Evolutionary conservation across 2,888 invertebrate species (phyloP).

Genomic region (Choristoneura rosaceana): DNA sequence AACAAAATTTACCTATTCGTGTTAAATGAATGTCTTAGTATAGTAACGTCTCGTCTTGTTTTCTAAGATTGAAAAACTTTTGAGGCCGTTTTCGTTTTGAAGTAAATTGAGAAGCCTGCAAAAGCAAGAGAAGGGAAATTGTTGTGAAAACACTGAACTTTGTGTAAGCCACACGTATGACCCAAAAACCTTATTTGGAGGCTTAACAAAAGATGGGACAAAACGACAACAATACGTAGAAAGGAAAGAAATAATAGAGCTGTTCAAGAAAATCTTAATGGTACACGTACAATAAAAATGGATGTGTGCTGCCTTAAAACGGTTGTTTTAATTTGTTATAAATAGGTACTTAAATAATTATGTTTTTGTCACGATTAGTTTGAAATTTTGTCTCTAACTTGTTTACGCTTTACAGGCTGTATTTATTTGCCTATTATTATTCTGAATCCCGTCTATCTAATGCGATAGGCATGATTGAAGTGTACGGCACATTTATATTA

Average conservation of each 20-base stretch:
- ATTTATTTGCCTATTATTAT: not conserved
- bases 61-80: not conserved
- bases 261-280: not conserved
- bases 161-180: not conserved
- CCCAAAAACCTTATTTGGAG: constrained; percentile 11
- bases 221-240: constrained; percentile 4
- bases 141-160: not conserved
- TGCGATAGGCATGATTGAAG: constrained; percentile 2
- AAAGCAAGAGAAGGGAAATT: not conserved
- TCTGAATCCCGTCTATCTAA: not conserved
- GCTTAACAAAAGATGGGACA: constrained; percentile 1
- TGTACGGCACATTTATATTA: not conserved
- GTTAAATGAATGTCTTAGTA: not conserved
- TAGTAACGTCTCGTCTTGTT: not conserved
- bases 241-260: not conserved
- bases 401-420: not conserved
- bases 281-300: too few species aligned
- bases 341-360: too few species aligned
- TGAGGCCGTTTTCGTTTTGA: not conserved
- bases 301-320: too few species aligned
- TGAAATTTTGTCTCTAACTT: not conserved
- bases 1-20: not conserved
- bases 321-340: not conserved
- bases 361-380: too few species aligned
- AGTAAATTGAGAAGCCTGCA: not conserved